A percentile compares a stretch with the other conserved stretches of the same genome.
These are phyloP conservation scores for Eidolon dupreanum DNA, from an alignment of 2,797 vertebrate species.

Conservation along the genomic window DNA sequence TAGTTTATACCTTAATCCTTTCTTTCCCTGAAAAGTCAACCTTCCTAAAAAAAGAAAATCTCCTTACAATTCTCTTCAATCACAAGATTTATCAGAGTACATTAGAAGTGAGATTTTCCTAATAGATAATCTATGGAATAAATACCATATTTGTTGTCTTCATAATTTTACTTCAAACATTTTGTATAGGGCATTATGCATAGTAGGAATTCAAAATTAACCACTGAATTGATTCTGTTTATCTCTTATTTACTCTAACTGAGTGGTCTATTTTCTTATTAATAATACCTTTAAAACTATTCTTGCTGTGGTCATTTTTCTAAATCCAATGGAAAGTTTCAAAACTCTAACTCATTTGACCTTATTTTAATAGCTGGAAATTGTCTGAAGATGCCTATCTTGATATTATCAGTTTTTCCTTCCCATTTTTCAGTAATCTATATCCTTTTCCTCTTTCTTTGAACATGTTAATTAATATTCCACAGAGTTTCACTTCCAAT, in stretches of 20 bases:
- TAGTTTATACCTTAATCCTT: not conserved
- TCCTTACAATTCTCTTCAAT: not conserved
- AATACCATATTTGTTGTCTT: not conserved
- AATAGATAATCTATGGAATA: not conserved
- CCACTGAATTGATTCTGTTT: not conserved
- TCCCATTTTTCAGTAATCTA: not conserved
- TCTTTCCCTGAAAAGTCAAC: not conserved
- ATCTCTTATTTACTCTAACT: not conserved
- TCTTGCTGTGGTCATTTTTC: not conserved
- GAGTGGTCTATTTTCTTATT: not conserved
- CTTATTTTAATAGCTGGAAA: not conserved
- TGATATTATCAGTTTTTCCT: not conserved
- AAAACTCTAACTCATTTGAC: not conserved
- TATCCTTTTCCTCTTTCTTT: not conserved
- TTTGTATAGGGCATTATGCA: not conserved
- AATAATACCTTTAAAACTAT: not conserved
- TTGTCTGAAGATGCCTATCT: not conserved
- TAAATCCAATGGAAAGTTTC: not conserved
- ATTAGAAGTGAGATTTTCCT: not conserved
- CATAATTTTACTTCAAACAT: not conserved
- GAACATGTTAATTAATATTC: not conserved
- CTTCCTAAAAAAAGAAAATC: not conserved
- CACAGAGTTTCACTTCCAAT: not conserved
- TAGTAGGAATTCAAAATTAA: not conserved
- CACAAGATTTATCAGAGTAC: not conserved